Evolutionary conservation across 2,888 invertebrate species (phyloP).

Genomic region (Hecatera dysodea): DNA sequence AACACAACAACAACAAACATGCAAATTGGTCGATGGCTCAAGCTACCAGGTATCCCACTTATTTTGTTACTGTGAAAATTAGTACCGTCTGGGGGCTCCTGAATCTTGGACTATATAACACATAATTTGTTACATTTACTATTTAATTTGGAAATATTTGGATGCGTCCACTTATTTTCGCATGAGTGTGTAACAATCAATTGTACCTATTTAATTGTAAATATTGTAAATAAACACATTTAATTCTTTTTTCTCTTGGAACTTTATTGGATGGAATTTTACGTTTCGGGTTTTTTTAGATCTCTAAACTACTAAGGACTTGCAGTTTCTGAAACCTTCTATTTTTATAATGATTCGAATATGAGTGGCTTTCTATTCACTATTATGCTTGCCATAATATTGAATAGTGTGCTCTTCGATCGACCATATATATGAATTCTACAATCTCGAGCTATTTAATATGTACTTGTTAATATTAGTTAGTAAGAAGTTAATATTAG

Average conservation of each 20-base stretch:
- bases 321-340: slow-evolving; percentile 22
- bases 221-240: slow-evolving; percentile 1
- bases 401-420: slow-evolving; percentile 2
- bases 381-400: slow-evolving; percentile 15
- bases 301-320: slow-evolving; percentile 26
- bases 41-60: too few relatives aligned
- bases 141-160: slow-evolving; percentile 8
- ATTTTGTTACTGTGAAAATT: too few relatives aligned
- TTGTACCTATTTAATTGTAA: slow-evolving; percentile 4
- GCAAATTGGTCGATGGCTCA: too few relatives aligned
- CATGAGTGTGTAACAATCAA: not conserved
- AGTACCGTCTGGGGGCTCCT: too few relatives aligned
- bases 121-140: too few relatives aligned
- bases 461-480: not conserved
- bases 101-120: too few relatives aligned
- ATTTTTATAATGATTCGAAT: slow-evolving; percentile 13
- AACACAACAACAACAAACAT: too few relatives aligned
- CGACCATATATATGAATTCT: not conserved
- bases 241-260: too few relatives aligned
- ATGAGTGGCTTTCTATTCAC: slow-evolving; percentile 4
- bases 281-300: not conserved
- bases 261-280: too few relatives aligned
- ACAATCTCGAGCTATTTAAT: not conserved
- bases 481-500: not conserved
- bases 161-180: not conserved